Evolutionary conservation across 2,113 vertebrate genomes (phyloP), one percentile per base, ranked within the genome.

Genomic region (Craseonycteris thonglongyai): DNA sequence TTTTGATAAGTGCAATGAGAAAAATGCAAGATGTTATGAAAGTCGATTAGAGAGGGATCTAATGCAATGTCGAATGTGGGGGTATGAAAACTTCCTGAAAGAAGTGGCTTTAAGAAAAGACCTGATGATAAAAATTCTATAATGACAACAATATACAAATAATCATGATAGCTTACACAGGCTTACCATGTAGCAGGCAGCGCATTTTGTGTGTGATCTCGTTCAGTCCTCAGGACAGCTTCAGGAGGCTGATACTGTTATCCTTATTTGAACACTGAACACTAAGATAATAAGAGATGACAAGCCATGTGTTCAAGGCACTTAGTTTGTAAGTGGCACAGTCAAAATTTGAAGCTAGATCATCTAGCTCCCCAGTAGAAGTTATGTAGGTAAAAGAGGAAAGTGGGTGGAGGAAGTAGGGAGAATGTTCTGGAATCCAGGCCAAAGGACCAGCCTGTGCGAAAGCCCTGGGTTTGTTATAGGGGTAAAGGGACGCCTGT

Each of bases 341-440:
- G 84, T 66, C 40, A 58, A 69, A 58, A n/a, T 85, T 66, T 58
- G 58, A 54, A 47, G 51, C 28, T n/a, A 15, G 30, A 24, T 33
- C 16, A 0, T 18, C 35, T 74, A 58, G 71, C 30, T 69, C 16
- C 21, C 22, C 45, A 49, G 59, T 24, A 42, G 51, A 26, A 68
- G 9, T 92, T 54, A 3, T 0, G 9, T 22, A 45, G 40, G 40
- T 58, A 3, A 38, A 56, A 13, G 21, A 24, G 42, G 15, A 3
- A 10, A 51, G 24, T 22, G 21, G 54, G 12, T 38, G n/a, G 66
- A 69, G 45, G 79, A 80, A 35, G 42, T 66, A 19, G 51, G 59
- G 24, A 49, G 59, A 72, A 58, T 71, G 80, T 78, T 75, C 79
- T 89, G 72, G 79, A 83, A 58, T 71, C 38, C 33, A 33, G 40